Percentiles rank a stretch among this genome's conserved stretches.
Evolutionary conservation across 2,113 vertebrate species (phyloP).

Genomic region (Podocnemis expansa): DNA sequence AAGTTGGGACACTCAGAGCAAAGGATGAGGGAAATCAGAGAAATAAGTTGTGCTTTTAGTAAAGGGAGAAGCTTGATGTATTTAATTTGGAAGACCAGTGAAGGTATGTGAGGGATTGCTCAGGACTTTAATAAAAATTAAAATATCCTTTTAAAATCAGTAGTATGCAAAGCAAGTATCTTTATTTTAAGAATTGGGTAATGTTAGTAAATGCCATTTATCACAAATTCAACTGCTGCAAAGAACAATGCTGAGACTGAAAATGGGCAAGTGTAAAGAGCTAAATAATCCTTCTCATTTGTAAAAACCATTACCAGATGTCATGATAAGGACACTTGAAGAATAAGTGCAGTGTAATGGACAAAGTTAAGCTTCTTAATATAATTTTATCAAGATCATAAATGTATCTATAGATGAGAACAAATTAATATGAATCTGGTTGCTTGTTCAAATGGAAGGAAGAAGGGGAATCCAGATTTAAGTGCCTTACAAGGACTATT

Average conservation of each 20-base stretch:
- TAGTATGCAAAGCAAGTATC: not conserved
- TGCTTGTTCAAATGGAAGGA: not conserved
- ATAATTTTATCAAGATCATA: not conserved
- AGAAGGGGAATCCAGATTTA: not conserved
- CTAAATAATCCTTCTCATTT: not conserved
- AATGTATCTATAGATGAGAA: not conserved
- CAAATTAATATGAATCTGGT: not conserved
- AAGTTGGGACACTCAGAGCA: not conserved
- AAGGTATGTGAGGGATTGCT: not conserved
- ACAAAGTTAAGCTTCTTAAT: not conserved
- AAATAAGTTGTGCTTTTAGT: not conserved
- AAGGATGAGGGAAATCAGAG: not conserved
- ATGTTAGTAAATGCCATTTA: not conserved
- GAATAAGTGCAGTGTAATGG: not conserved
- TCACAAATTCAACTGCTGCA: not conserved
- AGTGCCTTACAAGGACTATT: not conserved
- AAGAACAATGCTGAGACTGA: not conserved
- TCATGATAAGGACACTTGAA: not conserved
- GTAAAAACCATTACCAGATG: not conserved
- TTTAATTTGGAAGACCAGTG: not conserved
- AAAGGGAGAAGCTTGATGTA: not conserved
- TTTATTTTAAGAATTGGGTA: not conserved
- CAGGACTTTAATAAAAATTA: not conserved
- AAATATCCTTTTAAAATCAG: not conserved
- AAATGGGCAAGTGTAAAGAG: not conserved